These are phyloP conservation scores for Atethmia centrago DNA, from an alignment of 2,888 invertebrate species.

Conservation along the genomic window DNA sequence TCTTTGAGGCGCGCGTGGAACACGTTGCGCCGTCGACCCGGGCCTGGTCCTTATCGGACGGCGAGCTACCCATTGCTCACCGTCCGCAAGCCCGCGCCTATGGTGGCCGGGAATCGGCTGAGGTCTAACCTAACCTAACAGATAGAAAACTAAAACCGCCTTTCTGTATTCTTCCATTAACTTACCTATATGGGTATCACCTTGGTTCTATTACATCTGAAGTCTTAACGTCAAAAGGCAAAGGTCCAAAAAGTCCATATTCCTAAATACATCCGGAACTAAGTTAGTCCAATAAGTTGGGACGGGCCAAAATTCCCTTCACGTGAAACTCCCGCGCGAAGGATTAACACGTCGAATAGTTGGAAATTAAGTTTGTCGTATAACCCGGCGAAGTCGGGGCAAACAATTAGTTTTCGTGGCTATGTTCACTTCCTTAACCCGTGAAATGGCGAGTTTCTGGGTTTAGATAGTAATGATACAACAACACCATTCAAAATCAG, in stretches of 20 bases:
- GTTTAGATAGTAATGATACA: neutral
- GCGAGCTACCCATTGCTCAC: too few species aligned
- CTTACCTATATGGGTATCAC: too few species aligned
- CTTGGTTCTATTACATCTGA: too few species aligned
- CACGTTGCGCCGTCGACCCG: too few species aligned
- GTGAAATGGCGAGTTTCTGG: constrained; percentile 19
- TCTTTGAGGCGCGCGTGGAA: too few species aligned
- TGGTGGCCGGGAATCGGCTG: too few species aligned
- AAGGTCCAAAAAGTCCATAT: neutral
- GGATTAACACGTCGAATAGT: constrained; percentile 59
- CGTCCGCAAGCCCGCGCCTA: too few species aligned
- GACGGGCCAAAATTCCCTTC: constrained; percentile 30
- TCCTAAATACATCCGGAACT: constrained; percentile 30
- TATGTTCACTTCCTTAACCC: constrained; percentile 26
- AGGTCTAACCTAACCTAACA: too few species aligned
- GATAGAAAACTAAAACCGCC: too few species aligned
- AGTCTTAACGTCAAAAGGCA: too few species aligned
- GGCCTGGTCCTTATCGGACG: too few species aligned
- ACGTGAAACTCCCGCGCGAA: constrained; percentile 19
- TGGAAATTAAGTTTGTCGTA: constrained; percentile 46
- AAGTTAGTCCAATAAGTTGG: constrained; percentile 39
- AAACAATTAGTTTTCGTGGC: constrained; percentile 54
- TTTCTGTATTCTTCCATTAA: too few species aligned
- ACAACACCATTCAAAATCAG: neutral
- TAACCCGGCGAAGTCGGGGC: constrained; percentile 12